Evolutionary conservation across 2,888 invertebrate species (phyloP).

Genomic region (Drosophila vallismaia): DNA sequence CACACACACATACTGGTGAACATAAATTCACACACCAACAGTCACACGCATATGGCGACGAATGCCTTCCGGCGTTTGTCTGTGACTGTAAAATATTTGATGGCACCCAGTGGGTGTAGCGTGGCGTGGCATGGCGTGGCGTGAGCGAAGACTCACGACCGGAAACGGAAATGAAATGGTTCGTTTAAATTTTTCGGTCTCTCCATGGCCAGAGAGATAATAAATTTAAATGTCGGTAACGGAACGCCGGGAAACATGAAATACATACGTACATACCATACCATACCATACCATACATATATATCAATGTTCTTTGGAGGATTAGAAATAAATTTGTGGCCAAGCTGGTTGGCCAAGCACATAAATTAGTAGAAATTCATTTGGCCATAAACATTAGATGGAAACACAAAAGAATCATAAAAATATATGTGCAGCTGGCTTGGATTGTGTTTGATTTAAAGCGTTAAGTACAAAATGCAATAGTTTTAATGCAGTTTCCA

Average conservation of each 20-base stretch:
- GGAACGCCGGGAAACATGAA: background rate
- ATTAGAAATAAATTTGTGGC: constrained; percentile 4
- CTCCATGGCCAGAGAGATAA: background rate
- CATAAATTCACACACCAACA: background rate
- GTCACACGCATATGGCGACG: constrained; percentile 9
- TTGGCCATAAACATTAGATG: background rate
- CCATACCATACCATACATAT: no score
- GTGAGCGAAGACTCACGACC: constrained; percentile 20
- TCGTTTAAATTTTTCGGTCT: constrained; percentile 3
- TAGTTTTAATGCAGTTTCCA: background rate
- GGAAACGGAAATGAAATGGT: constrained; percentile 16
- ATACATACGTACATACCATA: background rate
- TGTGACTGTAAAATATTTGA: constrained; percentile 31
- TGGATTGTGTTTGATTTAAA: background rate
- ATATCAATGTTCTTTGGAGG: background rate
- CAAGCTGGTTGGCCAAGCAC: background rate
- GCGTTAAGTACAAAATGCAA: background rate
- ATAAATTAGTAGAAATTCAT: constrained; percentile 5
- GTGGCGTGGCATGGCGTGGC: background rate
- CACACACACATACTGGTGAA: background rate
- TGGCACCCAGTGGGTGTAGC: constrained; percentile 4
- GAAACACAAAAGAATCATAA: background rate
- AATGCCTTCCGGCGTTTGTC: constrained; percentile 17
- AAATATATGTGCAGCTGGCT: background rate
- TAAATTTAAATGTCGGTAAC: constrained; percentile 2